Percentiles rank a stretch among this genome's conserved stretches.
These are phyloP conservation scores for Rhamphomyia laevipes DNA, from an alignment of 2,888 invertebrate genomes.

Conservation along the genomic window DNA sequence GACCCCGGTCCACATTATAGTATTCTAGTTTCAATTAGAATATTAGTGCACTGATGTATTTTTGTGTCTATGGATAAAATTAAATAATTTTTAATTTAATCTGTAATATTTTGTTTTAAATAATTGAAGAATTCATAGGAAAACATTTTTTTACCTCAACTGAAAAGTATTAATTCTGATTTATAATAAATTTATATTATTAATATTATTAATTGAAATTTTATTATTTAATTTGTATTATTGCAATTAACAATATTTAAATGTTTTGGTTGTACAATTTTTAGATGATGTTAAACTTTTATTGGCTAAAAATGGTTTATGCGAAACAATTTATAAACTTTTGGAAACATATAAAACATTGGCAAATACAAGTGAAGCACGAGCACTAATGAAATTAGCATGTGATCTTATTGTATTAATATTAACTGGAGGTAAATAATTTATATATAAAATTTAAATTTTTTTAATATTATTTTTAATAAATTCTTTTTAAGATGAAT, in stretches of 20 bases:
- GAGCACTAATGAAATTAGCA: slow-evolving; percentile 65
- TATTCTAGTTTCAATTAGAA: too few relatives aligned
- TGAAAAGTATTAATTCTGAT: too few relatives aligned
- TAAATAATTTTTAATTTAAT: slow-evolving; percentile 2
- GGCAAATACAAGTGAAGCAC: slow-evolving; percentile 49
- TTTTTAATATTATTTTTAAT: neutral
- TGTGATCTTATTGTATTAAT: slow-evolving; percentile 77
- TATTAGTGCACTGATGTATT: too few relatives aligned
- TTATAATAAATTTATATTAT: too few relatives aligned
- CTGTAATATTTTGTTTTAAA: too few relatives aligned
- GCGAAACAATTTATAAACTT: slow-evolving; percentile 61
- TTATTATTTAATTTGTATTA: neutral
- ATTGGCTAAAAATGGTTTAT: slow-evolving; percentile 62
- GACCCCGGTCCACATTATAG: too few relatives aligned
- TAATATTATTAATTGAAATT: neutral
- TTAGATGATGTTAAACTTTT: slow-evolving; percentile 65
- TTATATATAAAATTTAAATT: neutral
- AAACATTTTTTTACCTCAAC: too few relatives aligned
- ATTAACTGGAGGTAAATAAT: slow-evolving; percentile 69
- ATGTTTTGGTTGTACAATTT: slow-evolving; percentile 15
- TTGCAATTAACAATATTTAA: too few relatives aligned
- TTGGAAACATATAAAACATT: slow-evolving; percentile 57
- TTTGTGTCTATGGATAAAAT: slow-evolving; percentile 1
- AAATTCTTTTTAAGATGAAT: slow-evolving; percentile 50
- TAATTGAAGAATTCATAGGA: too few relatives aligned